Evolutionary conservation across 23 tunicate genomes (phyloP).

Genomic region (Phallusia fumigata): DNA sequence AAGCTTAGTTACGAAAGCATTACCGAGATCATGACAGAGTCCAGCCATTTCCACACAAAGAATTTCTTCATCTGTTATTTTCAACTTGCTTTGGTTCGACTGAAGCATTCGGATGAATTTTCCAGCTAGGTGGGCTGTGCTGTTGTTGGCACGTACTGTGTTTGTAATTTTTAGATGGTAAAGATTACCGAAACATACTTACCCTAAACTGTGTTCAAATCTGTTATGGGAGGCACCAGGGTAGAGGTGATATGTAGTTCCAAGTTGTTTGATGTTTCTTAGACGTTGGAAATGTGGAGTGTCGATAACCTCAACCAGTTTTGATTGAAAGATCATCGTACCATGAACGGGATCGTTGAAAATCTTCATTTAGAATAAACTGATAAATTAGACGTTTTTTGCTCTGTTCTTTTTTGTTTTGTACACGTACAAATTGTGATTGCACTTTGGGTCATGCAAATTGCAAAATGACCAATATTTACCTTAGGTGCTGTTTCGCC

Average conservation of each 20-base stretch:
- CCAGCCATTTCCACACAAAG: slow-evolving; percentile 88
- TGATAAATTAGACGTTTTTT: no score
- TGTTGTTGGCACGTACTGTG: not conserved
- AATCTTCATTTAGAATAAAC: no score
- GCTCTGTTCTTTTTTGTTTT: no score
- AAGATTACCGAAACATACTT: not conserved
- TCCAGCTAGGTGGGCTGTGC: slow-evolving; percentile 76
- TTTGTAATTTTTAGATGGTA: no score
- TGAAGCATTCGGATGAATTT: slow-evolving; percentile 43
- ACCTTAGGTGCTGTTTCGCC: no score
- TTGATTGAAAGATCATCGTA: slow-evolving; percentile 43
- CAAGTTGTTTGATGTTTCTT: slow-evolving; percentile 72
- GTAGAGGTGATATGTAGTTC: slow-evolving; percentile 47
- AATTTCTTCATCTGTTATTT: slow-evolving; percentile 41
- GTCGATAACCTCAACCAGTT: slow-evolving; percentile 66
- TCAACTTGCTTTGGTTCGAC: slow-evolving; percentile 34
- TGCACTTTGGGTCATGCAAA: no score
- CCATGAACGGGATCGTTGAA: slow-evolving; percentile 88
- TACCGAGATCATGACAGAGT: slow-evolving; percentile 85
- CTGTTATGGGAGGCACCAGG: slow-evolving; percentile 86
- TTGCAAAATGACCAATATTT: no score
- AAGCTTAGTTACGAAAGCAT: no score
- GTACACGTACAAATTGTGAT: no score
- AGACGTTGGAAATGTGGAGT: slow-evolving; percentile 87
- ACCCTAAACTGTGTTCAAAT: slow-evolving; percentile 88